Conservation (phyloP, 2,113 vertebrate genomes). For the Ophthalmolycus amberensis region DNA sequence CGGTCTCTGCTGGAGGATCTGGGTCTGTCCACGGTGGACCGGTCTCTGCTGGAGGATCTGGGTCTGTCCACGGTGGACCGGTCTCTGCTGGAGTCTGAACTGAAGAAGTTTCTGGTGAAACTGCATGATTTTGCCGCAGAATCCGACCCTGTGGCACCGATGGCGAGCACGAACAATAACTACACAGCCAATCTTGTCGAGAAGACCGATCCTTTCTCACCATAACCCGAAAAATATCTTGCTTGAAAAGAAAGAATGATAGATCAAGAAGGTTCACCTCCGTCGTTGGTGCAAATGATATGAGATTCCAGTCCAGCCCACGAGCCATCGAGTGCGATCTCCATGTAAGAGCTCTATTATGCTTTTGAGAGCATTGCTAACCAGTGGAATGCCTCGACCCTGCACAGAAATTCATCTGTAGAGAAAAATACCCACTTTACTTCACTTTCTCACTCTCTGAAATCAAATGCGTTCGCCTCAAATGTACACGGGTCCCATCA, state of each 20-base stretch:
- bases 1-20: no score
- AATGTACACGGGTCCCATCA: background rate
- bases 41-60: no score
- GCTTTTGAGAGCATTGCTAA: conserved; percentile 3
- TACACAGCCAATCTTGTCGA: background rate
- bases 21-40: no score
- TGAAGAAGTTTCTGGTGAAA: no score
- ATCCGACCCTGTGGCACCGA: no score
- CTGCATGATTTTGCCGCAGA: no score
- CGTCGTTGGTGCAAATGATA: background rate
- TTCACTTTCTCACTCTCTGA: background rate
- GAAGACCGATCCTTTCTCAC: background rate
- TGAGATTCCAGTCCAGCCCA: conserved; percentile 7
- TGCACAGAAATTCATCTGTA: background rate
- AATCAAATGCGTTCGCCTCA: background rate
- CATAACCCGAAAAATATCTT: no score
- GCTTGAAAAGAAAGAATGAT: background rate
- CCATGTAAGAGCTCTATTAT: background rate
- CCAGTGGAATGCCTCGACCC: background rate
- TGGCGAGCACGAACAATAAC: background rate
- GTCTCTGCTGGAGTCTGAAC: no score
- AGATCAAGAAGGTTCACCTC: background rate
- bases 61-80: no score
- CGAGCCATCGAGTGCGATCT: background rate
- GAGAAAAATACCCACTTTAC: background rate